phyloP scores from a whole-genome alignment of 1,140 invertebrate genomes.

The Bombus haemorrhoidalis region DNA sequence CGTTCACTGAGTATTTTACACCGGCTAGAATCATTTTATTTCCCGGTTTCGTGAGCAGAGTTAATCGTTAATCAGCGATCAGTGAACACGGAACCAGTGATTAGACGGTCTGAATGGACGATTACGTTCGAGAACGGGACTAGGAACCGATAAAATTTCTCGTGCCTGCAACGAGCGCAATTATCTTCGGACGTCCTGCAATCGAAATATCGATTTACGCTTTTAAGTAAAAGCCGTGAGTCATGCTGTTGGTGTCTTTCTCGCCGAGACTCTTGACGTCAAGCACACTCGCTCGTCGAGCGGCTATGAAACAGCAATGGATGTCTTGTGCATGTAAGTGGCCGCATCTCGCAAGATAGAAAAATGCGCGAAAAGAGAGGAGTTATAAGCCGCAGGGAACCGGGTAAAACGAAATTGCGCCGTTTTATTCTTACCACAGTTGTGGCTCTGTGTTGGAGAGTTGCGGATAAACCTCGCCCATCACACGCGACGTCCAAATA shows the following conservation, averaged over 20 bases:
- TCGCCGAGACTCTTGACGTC: constrained; percentile 39
- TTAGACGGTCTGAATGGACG: constrained; percentile 33
- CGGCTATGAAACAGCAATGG: constrained; percentile 30
- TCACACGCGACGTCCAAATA: not conserved
- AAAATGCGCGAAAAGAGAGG: not conserved
- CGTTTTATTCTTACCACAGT: not conserved
- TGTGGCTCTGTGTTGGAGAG: too few relatives aligned
- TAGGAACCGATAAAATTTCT: constrained; percentile 44
- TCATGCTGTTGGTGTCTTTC: constrained; percentile 35
- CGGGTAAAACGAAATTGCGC: not conserved
- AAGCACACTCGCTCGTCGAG: constrained; percentile 43
- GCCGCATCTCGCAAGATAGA: constrained; percentile 6
- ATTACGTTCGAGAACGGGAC: constrained; percentile 14
- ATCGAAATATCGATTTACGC: constrained; percentile 58
- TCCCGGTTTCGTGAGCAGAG: not conserved
- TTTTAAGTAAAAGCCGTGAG: constrained; percentile 19
- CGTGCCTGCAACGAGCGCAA: constrained; percentile 48
- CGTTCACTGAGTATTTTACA: too few relatives aligned
- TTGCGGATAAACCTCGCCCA: not conserved
- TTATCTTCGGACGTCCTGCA: constrained; percentile 36
- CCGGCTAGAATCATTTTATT: constrained; percentile 14
- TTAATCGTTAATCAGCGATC: constrained; percentile 35
- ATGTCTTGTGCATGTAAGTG: constrained; percentile 28
- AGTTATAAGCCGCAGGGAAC: not conserved
- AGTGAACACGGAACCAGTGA: constrained; percentile 8